Conservation (phyloP, 1,140 invertebrate genomes). For the Coelopa frigida region DNA sequence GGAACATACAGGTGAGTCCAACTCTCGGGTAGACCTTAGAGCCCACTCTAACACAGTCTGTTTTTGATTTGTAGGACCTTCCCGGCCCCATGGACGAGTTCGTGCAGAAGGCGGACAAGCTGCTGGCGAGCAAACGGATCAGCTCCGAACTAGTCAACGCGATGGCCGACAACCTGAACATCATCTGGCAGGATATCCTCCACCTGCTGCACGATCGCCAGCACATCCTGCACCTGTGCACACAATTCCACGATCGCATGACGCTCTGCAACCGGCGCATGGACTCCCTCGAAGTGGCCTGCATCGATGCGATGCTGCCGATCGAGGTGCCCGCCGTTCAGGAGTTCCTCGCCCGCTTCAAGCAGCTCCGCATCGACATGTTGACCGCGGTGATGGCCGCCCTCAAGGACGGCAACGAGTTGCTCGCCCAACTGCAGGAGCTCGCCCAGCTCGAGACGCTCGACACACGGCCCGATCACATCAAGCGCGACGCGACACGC, state of each 20-base stretch:
- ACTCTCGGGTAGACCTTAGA: not conserved
- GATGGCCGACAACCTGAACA: slow-evolving; percentile 82
- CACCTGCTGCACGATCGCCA: slow-evolving; percentile 68
- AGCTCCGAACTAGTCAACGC: slow-evolving; percentile 77
- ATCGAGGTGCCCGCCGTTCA: slow-evolving; percentile 61
- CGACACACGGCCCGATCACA: slow-evolving; percentile 66
- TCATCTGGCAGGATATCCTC: slow-evolving; percentile 85
- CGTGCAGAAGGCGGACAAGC: slow-evolving; percentile 73
- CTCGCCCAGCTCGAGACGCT: slow-evolving; percentile 59
- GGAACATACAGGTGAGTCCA: slow-evolving; percentile 67
- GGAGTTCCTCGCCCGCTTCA: slow-evolving; percentile 56
- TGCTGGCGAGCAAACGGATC: slow-evolving; percentile 70
- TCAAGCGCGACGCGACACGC: slow-evolving; percentile 55
- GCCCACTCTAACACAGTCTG: not conserved
- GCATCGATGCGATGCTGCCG: slow-evolving; percentile 56
- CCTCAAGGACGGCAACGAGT: slow-evolving; percentile 67
- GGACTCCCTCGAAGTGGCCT: slow-evolving; percentile 59
- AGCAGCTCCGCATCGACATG: slow-evolving; percentile 59
- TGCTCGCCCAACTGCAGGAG: slow-evolving; percentile 63
- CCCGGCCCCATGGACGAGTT: slow-evolving; percentile 87
- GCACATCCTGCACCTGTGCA: slow-evolving; percentile 68
- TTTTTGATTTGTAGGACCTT: slow-evolving; percentile 62
- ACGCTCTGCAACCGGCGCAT: slow-evolving; percentile 63
- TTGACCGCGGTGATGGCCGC: slow-evolving; percentile 69
- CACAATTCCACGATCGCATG: slow-evolving; percentile 64